phyloP scores from a whole-genome alignment of 1,140 invertebrate genomes.

The Catajapyx aquilonaris region DNA sequence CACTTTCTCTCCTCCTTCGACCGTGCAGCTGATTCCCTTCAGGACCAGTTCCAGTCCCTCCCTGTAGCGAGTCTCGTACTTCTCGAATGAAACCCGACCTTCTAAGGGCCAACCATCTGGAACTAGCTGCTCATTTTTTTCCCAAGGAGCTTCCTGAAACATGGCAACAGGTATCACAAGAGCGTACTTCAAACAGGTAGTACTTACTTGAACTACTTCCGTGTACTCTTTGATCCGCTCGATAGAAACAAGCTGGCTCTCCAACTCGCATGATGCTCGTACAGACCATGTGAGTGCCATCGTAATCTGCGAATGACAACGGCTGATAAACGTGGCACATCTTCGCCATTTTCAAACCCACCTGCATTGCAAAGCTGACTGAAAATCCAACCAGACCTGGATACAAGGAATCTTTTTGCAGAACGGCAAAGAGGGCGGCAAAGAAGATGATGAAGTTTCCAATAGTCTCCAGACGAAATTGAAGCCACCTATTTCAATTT shows the following conservation, averaged over 20 bases:
- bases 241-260: slow-evolving; percentile 40
- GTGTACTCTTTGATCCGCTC: slow-evolving; percentile 38
- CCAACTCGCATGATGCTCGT: slow-evolving; percentile 34
- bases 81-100: slow-evolving; percentile 21
- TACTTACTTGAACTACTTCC: slow-evolving; percentile 18
- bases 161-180: neutral
- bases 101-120: slow-evolving; percentile 11
- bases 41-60: slow-evolving; percentile 22
- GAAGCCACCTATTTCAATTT: too few relatives aligned
- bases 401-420: slow-evolving; percentile 18
- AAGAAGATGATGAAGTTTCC: slow-evolving; percentile 23
- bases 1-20: slow-evolving; percentile 21
- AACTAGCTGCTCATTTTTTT: slow-evolving; percentile 15
- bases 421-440: slow-evolving; percentile 25
- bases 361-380: slow-evolving; percentile 29
- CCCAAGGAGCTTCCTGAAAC: neutral
- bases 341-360: too few relatives aligned
- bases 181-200: too few relatives aligned
- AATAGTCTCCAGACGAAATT: slow-evolving; percentile 26
- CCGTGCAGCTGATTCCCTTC: too few relatives aligned
- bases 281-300: slow-evolving; percentile 35
- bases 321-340: too few relatives aligned
- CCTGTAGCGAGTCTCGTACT: slow-evolving; percentile 20
- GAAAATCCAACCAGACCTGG: slow-evolving; percentile 29
- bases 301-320: slow-evolving; percentile 28